phyloP scores from a whole-genome alignment of 2,888 invertebrate species.

The Masnerella sp. region DNA sequence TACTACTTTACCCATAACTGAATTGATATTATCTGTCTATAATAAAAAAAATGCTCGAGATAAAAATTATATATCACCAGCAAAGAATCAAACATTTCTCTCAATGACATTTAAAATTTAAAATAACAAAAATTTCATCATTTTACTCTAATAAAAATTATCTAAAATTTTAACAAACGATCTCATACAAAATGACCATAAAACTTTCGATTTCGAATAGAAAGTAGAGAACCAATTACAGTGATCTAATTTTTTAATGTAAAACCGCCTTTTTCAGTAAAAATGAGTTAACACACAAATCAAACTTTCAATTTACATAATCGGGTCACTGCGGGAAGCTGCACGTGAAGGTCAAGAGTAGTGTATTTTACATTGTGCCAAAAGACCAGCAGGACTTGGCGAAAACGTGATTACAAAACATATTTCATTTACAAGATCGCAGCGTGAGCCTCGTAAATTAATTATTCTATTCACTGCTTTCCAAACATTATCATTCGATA shows the following conservation, averaged over 20 bases:
- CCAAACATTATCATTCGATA: neutral
- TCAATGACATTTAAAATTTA: no score
- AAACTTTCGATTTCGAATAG: no score
- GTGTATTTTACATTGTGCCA: slow-evolving; percentile 19
- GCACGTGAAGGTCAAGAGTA: slow-evolving; percentile 29
- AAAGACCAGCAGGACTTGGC: slow-evolving; percentile 17
- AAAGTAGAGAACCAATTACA: neutral
- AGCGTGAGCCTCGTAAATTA: neutral
- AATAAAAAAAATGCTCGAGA: neutral
- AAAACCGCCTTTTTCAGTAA: slow-evolving; percentile 8
- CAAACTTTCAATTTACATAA: slow-evolving; percentile 20
- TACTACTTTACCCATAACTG: neutral
- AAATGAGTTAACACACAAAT: slow-evolving; percentile 10
- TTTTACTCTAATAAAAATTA: no score
- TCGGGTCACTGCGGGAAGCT: slow-evolving; percentile 32
- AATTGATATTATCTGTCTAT: neutral
- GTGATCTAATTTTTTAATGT: neutral
- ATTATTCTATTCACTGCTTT: slow-evolving; percentile 1
- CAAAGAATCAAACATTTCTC: no score
- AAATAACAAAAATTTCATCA: no score
- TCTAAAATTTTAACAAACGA: no score
- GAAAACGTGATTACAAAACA: slow-evolving; percentile 11
- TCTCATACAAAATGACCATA: no score
- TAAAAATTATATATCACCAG: neutral
- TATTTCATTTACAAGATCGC: slow-evolving; percentile 5